Percentiles rank a stretch among this genome's conserved stretches.
Evolutionary conservation across 2,113 vertebrate genomes (phyloP).

Genomic region (Gymnobelideus leadbeateri): DNA sequence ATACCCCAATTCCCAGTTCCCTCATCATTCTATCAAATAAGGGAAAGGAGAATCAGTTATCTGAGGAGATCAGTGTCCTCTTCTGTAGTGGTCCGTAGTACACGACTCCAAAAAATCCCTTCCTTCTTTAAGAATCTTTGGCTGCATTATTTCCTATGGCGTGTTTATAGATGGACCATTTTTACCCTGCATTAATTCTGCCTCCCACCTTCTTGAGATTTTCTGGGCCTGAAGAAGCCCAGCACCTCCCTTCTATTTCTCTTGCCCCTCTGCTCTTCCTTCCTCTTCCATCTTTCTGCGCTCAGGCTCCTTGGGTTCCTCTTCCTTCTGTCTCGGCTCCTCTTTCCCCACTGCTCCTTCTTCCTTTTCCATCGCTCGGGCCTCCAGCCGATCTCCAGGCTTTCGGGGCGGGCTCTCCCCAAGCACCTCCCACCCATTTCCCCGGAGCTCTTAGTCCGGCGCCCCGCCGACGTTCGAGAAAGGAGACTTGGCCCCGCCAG

Average conservation of each 20-base stretch:
- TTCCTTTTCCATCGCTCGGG: neutral
- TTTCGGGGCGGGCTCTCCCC: neutral
- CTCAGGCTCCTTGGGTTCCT: too few species aligned
- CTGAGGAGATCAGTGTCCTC: neutral
- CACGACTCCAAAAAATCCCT: neutral
- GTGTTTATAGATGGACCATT: neutral
- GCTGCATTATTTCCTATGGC: neutral
- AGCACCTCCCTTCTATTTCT: neutral
- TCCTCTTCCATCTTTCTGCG: too few species aligned
- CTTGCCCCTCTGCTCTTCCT: neutral
- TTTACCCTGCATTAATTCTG: neutral
- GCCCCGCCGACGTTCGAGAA: neutral
- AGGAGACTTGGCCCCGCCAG: neutral
- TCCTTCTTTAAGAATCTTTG: neutral
- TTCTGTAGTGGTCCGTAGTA: neutral
- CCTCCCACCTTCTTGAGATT: neutral
- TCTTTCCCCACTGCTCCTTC: neutral
- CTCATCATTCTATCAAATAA: neutral
- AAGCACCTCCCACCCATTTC: neutral
- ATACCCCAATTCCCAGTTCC: neutral
- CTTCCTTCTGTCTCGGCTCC: too few species aligned
- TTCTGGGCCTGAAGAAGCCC: neutral
- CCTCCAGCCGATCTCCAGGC: too few species aligned
- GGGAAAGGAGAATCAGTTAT: neutral
- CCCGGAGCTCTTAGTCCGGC: fast-evolving